These are phyloP conservation scores for Cerastoderma edule DNA, from an alignment of 2,888 invertebrate genomes.

Conservation along the genomic window DNA sequence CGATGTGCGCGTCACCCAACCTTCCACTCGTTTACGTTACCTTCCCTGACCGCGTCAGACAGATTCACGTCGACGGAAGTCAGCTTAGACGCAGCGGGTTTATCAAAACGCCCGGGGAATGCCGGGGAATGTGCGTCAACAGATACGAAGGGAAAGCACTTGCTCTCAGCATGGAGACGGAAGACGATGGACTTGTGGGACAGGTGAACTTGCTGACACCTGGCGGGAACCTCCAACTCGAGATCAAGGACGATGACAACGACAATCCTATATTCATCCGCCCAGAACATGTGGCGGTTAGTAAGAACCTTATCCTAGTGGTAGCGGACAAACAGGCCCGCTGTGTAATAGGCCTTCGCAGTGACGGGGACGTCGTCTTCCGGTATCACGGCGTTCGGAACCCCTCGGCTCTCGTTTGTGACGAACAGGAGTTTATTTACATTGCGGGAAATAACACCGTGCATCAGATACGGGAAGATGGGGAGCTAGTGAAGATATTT, in stretches of 20 bases:
- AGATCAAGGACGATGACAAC: constrained; percentile 37
- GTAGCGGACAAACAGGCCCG: constrained; percentile 46
- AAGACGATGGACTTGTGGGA: too few relatives aligned
- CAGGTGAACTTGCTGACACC: constrained; percentile 54
- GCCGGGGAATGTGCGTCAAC: constrained; percentile 49
- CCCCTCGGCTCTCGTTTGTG: constrained; percentile 46
- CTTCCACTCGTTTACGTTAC: constrained; percentile 51
- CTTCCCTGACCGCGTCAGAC: constrained; percentile 50
- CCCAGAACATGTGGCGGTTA: constrained; percentile 49
- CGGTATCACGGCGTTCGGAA: constrained; percentile 46
- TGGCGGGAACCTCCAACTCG: constrained; percentile 55
- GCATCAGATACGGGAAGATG: constrained; percentile 47
- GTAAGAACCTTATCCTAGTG: constrained; percentile 41
- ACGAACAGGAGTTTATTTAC: constrained; percentile 55
- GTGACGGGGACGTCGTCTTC: constrained; percentile 48
- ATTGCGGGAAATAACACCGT: constrained; percentile 48
- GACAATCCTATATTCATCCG: constrained; percentile 41
- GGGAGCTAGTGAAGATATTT: constrained; percentile 54
- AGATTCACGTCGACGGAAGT: constrained; percentile 50
- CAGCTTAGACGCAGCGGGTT: constrained; percentile 46
- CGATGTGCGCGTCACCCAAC: constrained; percentile 47
- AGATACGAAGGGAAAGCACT: constrained; percentile 60
- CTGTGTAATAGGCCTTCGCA: constrained; percentile 37
- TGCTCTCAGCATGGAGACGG: constrained; percentile 31
- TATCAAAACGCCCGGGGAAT: constrained; percentile 46